Evolutionary conservation across 2,113 vertebrate genomes (phyloP).

Genomic region (Ploceus nigricollis): DNA sequence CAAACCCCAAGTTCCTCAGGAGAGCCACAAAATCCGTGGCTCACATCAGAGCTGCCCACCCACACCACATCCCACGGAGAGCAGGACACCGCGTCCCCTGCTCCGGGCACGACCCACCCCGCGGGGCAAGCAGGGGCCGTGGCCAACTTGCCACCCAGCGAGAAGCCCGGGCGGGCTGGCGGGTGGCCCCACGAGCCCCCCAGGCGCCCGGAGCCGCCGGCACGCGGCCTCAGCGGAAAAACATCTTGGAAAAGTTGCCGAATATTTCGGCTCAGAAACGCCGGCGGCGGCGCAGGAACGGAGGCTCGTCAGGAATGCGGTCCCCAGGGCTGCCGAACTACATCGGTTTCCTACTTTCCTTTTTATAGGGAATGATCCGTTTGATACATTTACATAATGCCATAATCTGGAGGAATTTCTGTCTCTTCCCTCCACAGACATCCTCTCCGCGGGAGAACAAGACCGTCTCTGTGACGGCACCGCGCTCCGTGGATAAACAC

Average conservation of each 20-base stretch:
- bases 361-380: slow-evolving; percentile 47
- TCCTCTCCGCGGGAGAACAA: slow-evolving; percentile 48
- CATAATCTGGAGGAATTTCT: slow-evolving; percentile 64
- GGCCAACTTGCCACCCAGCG: not conserved
- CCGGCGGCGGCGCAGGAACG: not conserved
- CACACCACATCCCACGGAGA: not conserved
- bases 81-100: not conserved
- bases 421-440: slow-evolving; percentile 9
- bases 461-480: slow-evolving; percentile 23
- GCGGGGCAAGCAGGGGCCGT: fast-evolving
- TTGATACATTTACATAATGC: slow-evolving; percentile 60
- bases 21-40: fast-evolving
- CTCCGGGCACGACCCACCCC: not conserved
- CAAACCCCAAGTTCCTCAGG: fast-evolving
- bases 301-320: slow-evolving; percentile 56
- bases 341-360: slow-evolving; percentile 31
- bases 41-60: not conserved
- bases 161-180: not conserved
- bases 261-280: slow-evolving; percentile 7
- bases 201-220: not conserved
- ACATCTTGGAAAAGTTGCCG: not conserved
- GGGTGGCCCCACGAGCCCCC: fast-evolving
- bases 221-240: not conserved
- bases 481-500: slow-evolving; percentile 10
- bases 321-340: slow-evolving; percentile 33